A percentile compares a stretch with the other conserved stretches of the same genome.
phyloP scores from a whole-genome alignment of 1,140 invertebrate genomes.

The Zaprionus gabonicus region DNA sequence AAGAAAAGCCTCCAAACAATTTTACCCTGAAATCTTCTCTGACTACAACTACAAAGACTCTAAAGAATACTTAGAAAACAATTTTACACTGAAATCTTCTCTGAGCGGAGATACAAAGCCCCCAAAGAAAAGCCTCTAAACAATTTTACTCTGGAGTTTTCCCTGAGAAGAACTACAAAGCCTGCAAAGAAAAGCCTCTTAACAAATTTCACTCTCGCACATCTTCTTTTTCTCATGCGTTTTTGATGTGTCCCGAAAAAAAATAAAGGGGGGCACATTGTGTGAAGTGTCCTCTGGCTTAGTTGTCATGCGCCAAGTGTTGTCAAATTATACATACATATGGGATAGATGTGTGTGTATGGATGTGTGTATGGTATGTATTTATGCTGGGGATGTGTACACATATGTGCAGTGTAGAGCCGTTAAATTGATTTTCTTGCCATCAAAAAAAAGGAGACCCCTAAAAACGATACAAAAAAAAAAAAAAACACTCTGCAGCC shows the following conservation, averaged over 20 bases:
- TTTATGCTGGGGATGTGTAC: constrained; percentile 31
- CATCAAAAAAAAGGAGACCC: constrained; percentile 7
- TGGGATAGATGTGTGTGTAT: not conserved
- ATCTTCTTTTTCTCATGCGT: not conserved
- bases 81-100: no score
- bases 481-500: not conserved
- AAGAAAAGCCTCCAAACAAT: no score
- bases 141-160: not conserved
- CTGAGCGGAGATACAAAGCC: no score
- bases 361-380: no score
- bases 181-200: no score
- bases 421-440: constrained; percentile 41
- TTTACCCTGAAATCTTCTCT: no score
- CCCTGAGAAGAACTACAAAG: not conserved
- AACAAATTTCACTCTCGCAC: not conserved
- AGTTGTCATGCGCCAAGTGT: constrained; percentile 65
- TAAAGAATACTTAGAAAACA: no score
- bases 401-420: constrained; percentile 19
- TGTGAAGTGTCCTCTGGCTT: constrained; percentile 32
- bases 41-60: no score
- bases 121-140: no score
- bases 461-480: constrained; percentile 16
- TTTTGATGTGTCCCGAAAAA: not conserved
- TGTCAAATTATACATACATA: constrained; percentile 35
- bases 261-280: not conserved